These are phyloP conservation scores for Pycnonotus jocosus DNA, from an alignment of 2,113 vertebrate genomes.

Conservation along the genomic window DNA sequence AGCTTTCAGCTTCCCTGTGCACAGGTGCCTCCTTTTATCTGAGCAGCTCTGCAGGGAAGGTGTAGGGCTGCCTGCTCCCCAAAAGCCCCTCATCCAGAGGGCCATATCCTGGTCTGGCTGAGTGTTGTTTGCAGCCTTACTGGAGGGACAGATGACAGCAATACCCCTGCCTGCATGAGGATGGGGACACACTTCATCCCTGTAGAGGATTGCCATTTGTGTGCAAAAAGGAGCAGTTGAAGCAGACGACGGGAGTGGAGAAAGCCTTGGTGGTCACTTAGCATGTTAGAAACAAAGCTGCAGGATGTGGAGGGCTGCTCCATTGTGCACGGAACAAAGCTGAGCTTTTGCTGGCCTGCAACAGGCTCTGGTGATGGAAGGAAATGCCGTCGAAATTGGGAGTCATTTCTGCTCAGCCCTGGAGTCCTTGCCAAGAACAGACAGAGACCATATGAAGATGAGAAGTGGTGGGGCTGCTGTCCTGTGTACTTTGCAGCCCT, in stretches of 20 bases:
- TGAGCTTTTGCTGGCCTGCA: background rate
- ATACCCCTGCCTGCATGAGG: background rate
- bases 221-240: background rate
- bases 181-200: background rate
- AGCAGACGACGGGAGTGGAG: background rate
- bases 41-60: background rate
- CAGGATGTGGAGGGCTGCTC: background rate
- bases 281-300: background rate
- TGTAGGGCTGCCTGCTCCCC: background rate
- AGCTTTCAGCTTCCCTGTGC: background rate
- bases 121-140: background rate
- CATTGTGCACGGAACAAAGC: conserved; percentile 5
- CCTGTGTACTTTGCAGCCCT: background rate
- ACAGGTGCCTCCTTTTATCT: background rate
- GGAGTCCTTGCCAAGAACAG: background rate
- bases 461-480: background rate
- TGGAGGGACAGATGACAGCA: background rate
- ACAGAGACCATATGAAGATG: background rate
- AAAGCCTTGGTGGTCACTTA: background rate
- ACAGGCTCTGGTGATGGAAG: background rate
- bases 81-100: rapidly evolving
- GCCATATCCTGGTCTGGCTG: background rate
- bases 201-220: background rate
- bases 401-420: background rate
- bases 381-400: background rate